Evolutionary conservation across 2,797 vertebrate genomes (phyloP), one percentile per base, ranked within the genome.

Genomic region (Rhinichthys osculus): DNA sequence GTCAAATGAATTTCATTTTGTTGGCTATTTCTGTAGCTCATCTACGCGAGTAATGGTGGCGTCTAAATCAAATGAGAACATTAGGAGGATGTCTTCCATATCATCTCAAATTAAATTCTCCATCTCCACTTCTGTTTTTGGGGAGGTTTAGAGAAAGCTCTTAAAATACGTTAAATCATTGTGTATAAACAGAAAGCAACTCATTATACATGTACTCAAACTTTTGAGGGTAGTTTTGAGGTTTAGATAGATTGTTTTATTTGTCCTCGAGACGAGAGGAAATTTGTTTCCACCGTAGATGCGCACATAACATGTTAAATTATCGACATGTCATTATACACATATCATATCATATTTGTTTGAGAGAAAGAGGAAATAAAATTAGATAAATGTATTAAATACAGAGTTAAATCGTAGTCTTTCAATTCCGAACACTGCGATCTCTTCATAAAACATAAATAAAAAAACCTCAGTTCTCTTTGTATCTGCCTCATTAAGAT

Each of bases 21-120:
- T 69, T 74, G 77, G 62, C 82, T 83, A 66, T 87, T 85, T 57
- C 80, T 71, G 16, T 44, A 35, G 30, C 52, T 76, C 64, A 84
- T 83, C 38, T 35, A 35, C 21, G n/a, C 44, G 52, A 47, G 81
- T 76, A 73, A 81, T 27, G 71, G 8, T 33, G 33, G 30, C 80
- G 64, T 50, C 77, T 71, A 85, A 85, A 83, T 88, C 54, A 78
- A 82, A 81, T 66, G 19, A 87, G 70, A 57, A 69, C 74, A 85
- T 83, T 85, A 80, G n/a, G 78, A 85, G 44, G 72, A n/a, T 66
- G 81, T 85, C 85, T 85, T 59, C 42, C 59, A 81, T 40, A 47
- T 62, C 40, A 35, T 85, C 64, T 50, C 83, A 85, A 82, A 88
- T 83, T 85, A 81, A 90, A 38, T 69, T 69, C 33, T 80, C 87